Conservation (phyloP, 2,888 invertebrate genomes). For the Homarus gammarus region DNA sequence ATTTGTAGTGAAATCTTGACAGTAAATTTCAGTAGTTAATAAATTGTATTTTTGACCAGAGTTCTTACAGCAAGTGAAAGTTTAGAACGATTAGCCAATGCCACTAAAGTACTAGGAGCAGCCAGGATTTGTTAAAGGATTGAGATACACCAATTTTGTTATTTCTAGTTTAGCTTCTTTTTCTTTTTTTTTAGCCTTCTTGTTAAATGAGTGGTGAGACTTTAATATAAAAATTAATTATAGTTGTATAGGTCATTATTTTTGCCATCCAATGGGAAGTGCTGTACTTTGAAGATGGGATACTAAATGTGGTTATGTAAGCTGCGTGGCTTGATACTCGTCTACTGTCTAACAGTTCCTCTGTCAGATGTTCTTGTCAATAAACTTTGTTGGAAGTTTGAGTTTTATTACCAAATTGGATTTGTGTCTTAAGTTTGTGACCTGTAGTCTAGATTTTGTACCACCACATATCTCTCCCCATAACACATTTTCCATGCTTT, state of each 20-base stretch:
- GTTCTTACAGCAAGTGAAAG: background rate
- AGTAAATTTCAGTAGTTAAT: background rate
- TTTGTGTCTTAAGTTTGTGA: no score
- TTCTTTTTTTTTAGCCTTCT: background rate
- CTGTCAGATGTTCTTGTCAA: constrained; percentile 42
- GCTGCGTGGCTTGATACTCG: background rate
- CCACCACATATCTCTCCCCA: no score
- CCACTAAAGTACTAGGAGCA: no score
- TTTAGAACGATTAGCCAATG: no score
- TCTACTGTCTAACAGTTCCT: constrained; percentile 8
- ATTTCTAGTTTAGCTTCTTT: background rate
- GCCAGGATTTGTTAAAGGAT: no score
- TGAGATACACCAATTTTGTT: background rate
- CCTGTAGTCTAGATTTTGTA: no score
- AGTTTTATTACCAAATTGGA: constrained; percentile 8
- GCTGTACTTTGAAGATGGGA: background rate
- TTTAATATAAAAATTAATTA: background rate
- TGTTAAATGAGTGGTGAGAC: background rate
- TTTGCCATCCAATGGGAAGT: background rate
- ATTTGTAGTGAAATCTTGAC: background rate
- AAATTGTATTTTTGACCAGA: background rate
- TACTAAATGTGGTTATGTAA: background rate
- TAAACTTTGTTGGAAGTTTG: constrained; percentile 33
- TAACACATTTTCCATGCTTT: no score
- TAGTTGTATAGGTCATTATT: background rate